These are phyloP conservation scores for Cyphomyrus discorhynchus DNA, from an alignment of 2,113 vertebrate genomes.

Conservation along the genomic window DNA sequence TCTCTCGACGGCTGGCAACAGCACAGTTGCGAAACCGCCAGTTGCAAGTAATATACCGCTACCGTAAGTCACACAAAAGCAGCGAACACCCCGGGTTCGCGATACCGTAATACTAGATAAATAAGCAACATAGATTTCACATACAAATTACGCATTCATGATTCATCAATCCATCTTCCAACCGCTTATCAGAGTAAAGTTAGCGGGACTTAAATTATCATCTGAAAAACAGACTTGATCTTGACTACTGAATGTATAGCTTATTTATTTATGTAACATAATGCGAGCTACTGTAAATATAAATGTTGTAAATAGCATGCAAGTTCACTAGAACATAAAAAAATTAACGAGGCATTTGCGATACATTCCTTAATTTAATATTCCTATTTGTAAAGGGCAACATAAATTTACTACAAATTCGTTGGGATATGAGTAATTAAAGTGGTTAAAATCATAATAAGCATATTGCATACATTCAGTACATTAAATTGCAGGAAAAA, in stretches of 20 bases:
- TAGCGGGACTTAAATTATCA: not conserved
- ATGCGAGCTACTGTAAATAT: not conserved
- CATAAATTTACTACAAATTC: not conserved
- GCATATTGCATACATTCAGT: not conserved
- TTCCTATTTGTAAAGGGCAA: not conserved
- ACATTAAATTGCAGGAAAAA: not conserved
- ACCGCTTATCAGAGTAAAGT: not conserved
- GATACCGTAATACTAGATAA: slow-evolving; percentile 13
- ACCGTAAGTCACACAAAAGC: slow-evolving; percentile 23
- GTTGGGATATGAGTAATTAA: not conserved
- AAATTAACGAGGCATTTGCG: not conserved
- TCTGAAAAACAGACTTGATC: not conserved
- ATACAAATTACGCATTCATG: not conserved
- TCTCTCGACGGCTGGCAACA: slow-evolving; percentile 23
- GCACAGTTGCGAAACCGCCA: slow-evolving; percentile 8
- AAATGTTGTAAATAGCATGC: not conserved
- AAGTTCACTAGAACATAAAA: not conserved
- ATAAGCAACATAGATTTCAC: not conserved
- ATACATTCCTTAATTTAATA: not conserved
- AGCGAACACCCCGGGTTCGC: not conserved
- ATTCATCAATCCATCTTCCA: not conserved
- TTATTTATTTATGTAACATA: not conserved
- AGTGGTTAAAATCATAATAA: not conserved
- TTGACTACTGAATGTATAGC: not conserved
- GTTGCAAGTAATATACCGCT: slow-evolving; percentile 13